These are phyloP conservation scores for Lithophane socia DNA, from an alignment of 2,888 invertebrate species.

Conservation along the genomic window DNA sequence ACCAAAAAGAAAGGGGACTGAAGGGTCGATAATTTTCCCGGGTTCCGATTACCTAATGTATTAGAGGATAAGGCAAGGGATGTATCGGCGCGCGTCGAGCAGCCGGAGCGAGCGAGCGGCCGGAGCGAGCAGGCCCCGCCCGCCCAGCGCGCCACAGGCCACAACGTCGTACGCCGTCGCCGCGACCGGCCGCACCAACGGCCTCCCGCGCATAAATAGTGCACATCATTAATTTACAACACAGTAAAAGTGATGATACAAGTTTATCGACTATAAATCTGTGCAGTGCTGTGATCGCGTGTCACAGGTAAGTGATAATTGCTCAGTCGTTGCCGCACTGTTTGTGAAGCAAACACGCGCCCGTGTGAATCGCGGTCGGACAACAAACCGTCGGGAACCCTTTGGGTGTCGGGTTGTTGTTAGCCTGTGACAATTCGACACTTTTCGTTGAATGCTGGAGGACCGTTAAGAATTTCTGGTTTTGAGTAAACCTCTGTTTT, in stretches of 20 bases:
- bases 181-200: conserved; percentile 82
- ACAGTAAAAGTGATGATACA: conserved; percentile 89
- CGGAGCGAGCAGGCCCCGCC: conserved; percentile 78
- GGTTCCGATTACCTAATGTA: conserved; percentile 66
- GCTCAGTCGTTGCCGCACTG: conserved; percentile 84
- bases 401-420: conserved; percentile 75
- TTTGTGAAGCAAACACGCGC: conserved; percentile 84
- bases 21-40: conserved; percentile 69
- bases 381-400: conserved; percentile 77
- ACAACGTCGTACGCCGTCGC: conserved; percentile 81
- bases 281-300: conserved; percentile 88
- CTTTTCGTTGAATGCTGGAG: conserved; percentile 72
- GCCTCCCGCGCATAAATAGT: conserved; percentile 78
- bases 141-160: conserved; percentile 79
- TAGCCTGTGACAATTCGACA: conserved; percentile 81
- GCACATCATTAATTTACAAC: conserved; percentile 88
- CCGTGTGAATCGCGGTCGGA: conserved; percentile 72
- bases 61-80: conserved; percentile 71
- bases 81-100: conserved; percentile 79
- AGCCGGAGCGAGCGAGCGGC: conserved; percentile 66
- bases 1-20: conserved; percentile 52
- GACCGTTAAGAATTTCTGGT: conserved; percentile 68
- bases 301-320: conserved; percentile 90
- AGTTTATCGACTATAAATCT: conserved; percentile 90
- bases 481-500: conserved; percentile 62